Base-by-base conservation (phyloP, 2,113 vertebrate genomes). In the Asarcornis scutulata region DNA sequence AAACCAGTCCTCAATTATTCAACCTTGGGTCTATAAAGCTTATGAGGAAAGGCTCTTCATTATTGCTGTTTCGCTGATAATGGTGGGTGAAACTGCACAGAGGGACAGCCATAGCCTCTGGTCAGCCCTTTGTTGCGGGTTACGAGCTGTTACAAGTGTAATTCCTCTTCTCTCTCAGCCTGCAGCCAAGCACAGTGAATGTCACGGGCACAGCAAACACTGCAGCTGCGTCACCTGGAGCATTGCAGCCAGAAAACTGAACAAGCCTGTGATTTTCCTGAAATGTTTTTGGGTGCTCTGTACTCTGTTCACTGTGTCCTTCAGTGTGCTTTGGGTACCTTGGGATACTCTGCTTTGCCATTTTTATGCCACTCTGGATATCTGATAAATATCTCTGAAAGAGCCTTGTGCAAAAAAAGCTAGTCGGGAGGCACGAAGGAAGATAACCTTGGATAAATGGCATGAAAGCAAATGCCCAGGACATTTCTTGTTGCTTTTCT, bases 151-250 rank as follows among this genome's bases (percentile, higher is more conserved):
- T 76, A 11, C 9, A 50, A 27, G 71, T 0, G 1, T 21, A 11
- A 29, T 22, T 52, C 60, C 34, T 63, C 36, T 12, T n/a, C 75
- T 44, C 11, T 2, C 44, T 29, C 75, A 23, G 63, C 40, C 62
- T 58, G 68, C 62, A 44, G 48, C 40, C 22, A 16, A 34, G 56
- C 48, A 13, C 50, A 8, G 42, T 38, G 17, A 23, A 20, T 36
- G 75, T 38, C 86, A 29, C 22, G 9, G 7, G 68, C 69, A 6
- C 60, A 18, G 63, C 82, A 53, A 1, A 29, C 31, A 4, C 4
- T 66, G 27, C 15, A 2, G 32, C 48, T n/a, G 0, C 0, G 0
- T 36, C 32, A 42, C 6, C 1, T 5, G 44, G 26, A 67, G 53
- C 27, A 2, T 55, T 13, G 6, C 32, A 52, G 23, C 17, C 31